A percentile compares a stretch with the other conserved stretches of the same genome.
These are phyloP conservation scores for Actenoides hombroni DNA, from an alignment of 2,113 vertebrate species.

Conservation along the genomic window DNA sequence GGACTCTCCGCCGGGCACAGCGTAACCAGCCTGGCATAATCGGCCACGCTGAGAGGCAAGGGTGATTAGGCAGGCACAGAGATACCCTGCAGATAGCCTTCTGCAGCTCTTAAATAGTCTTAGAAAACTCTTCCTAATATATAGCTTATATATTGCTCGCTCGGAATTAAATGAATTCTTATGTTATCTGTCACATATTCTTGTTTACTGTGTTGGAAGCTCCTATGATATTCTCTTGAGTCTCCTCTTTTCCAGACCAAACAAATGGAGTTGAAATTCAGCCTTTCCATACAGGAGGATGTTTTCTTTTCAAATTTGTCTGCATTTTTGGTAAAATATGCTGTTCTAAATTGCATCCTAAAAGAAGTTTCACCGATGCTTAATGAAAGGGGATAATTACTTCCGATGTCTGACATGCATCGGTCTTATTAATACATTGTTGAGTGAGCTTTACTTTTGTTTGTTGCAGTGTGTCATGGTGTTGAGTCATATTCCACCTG, in stretches of 20 bases:
- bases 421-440: not conserved
- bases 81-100: slow-evolving; percentile 43
- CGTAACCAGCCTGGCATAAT: slow-evolving; percentile 4
- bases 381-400: slow-evolving; percentile 9
- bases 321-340: not conserved
- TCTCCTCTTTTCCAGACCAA: not conserved
- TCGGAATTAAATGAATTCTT: not conserved
- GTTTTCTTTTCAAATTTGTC: not conserved
- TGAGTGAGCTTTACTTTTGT: not conserved
- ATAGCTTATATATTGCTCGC: not conserved
- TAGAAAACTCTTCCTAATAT: not conserved
- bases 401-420: not conserved
- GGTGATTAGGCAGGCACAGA: slow-evolving; percentile 16
- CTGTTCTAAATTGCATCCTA: not conserved
- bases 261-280: not conserved
- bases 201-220: not conserved
- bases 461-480: not conserved
- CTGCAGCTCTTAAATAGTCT: slow-evolving; percentile 9
- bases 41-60: slow-evolving; percentile 4
- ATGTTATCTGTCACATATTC: not conserved
- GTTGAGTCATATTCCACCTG: slow-evolving; percentile 32
- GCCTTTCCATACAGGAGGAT: not conserved
- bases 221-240: not conserved
- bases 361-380: not conserved
- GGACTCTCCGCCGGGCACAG: not conserved